Percentiles rank a stretch among this genome's conserved stretches.
Conservation (phyloP, 1,140 invertebrate species). For the Chironomus tepperi region DNA sequence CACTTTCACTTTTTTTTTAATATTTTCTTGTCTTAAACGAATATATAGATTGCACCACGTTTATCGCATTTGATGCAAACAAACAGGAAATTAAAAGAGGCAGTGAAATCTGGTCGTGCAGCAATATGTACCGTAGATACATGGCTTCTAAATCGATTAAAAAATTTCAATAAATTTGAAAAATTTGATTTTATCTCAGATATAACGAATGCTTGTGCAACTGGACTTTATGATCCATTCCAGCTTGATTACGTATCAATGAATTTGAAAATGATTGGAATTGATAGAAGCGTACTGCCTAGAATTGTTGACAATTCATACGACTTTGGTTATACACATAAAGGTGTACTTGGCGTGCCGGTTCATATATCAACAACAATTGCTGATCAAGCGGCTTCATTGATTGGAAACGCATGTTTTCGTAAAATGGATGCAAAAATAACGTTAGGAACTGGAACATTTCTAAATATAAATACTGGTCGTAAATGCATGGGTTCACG, state of each 20-base stretch:
- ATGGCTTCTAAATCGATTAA: not conserved
- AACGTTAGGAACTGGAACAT: constrained; percentile 91
- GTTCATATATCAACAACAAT: constrained; percentile 55
- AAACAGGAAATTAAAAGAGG: not conserved
- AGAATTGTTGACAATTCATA: constrained; percentile 68
- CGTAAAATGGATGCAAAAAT: constrained; percentile 77
- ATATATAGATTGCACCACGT: not conserved
- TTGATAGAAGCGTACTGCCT: constrained; percentile 61
- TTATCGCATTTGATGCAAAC: not conserved
- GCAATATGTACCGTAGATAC: not conserved
- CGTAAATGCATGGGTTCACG: constrained; percentile 64
- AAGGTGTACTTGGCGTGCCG: constrained; percentile 59
- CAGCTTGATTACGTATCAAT: constrained; percentile 67
- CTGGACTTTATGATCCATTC: constrained; percentile 90
- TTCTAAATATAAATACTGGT: constrained; percentile 84
- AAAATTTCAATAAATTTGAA: constrained; percentile 22
- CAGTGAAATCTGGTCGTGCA: not conserved
- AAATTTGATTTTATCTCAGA: constrained; percentile 64
- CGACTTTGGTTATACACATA: constrained; percentile 58
- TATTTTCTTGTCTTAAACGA: not conserved
- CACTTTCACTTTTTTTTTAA: not conserved
- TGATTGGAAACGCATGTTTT: constrained; percentile 87
- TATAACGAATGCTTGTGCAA: constrained; percentile 78
- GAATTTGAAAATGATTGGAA: constrained; percentile 58
- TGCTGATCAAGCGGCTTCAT: constrained; percentile 75